Evolutionary conservation across 2,797 vertebrate species (phyloP), one percentile per base, ranked within the genome.

Genomic region (Lates japonicus): DNA sequence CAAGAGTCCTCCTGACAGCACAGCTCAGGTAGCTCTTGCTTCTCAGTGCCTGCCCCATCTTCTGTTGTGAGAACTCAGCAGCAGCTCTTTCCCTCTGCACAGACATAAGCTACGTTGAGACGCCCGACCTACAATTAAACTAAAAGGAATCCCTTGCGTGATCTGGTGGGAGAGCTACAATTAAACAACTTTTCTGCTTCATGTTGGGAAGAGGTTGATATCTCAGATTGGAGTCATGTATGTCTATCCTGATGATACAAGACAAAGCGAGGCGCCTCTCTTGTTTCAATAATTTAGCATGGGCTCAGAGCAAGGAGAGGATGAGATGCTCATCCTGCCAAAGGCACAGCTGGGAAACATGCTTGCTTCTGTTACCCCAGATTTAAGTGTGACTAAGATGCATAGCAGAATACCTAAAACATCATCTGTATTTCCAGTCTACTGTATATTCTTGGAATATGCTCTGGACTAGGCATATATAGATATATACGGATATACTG

Each of bases 221-320:
- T 52, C 75, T 65, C 64, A 19, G 44, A 64, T 35, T 74, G 44
- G 62, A 76, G 73, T 46, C 71, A 59, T 70, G 76, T 64, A 78
- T 81, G 88, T 89, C 78, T 83, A 74, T 85, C 70, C 74, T 78
- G 80, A 84, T 77, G 88, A 79, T 85, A 85, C 74, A 62, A 87
- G 80, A 90, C 87, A 90, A 90, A 87, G 85, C 44, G 65, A 81
- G 79, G 78, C 35, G 48, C 74, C 76, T 82, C 67, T 87, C 54
- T 74, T 64, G 35, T 80, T 86, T 90, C 57, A 93, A 92, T 93
- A 89, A 92, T 91, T 91, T 82, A 90, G 69, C 25, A 41, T 37
- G 63, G 69, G 65, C 86, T 83, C 68, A 37, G 69, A 64, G 42
- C 82, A 89, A 70, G 80, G 88, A 66, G 80, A 80, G 80, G 81